These are phyloP conservation scores for Enteromius anoplus DNA, from an alignment of 2,797 vertebrate genomes.

Conservation along the genomic window DNA sequence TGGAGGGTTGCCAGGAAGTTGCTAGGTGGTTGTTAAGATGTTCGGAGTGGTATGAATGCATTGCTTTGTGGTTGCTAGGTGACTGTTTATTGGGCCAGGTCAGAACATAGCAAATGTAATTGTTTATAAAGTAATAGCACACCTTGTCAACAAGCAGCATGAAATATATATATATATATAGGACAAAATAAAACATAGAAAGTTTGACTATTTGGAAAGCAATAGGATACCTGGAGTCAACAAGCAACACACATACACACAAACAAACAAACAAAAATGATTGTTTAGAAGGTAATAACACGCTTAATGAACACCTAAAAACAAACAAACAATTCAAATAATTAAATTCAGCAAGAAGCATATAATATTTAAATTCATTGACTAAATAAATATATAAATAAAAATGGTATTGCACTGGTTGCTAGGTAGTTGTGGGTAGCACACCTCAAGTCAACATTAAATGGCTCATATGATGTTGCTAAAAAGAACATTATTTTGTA, in stretches of 20 bases:
- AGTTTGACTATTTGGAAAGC: background rate
- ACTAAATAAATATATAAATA: background rate
- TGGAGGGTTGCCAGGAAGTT: background rate
- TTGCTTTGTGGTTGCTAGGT: background rate
- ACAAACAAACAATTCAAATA: background rate
- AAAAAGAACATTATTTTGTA: too few relatives aligned
- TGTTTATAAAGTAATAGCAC: background rate
- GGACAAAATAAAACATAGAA: background rate
- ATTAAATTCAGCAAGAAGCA: background rate
- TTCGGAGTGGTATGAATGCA: background rate
- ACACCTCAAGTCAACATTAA: too few relatives aligned
- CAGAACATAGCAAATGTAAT: background rate
- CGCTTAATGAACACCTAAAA: background rate
- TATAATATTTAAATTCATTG: background rate
- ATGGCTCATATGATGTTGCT: too few relatives aligned
- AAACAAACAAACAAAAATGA: background rate
- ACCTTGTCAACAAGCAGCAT: background rate
- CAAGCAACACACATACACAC: background rate
- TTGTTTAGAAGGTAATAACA: too few relatives aligned
- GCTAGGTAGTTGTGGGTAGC: too few relatives aligned
- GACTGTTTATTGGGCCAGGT: background rate
- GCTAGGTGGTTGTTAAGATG: background rate
- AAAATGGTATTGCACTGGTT: too few relatives aligned
- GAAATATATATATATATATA: background rate
- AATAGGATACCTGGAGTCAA: background rate